A percentile compares a stretch with the other conserved stretches of the same genome.
Conservation (phyloP, 1,140 invertebrate genomes). For the Macrobrachium rosenbergii region DNA sequence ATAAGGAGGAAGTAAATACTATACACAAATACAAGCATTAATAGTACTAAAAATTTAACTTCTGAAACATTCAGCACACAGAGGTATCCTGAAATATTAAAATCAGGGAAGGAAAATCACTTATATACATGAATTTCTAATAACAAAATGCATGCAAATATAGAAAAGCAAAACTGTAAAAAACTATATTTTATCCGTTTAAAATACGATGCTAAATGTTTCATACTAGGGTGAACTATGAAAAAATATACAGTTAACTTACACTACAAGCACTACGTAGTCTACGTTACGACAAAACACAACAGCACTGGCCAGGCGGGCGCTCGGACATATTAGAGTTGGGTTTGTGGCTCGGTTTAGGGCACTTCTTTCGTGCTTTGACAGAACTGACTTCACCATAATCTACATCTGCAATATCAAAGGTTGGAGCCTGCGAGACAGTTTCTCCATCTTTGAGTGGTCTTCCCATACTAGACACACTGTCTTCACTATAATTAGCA, state of each 20-base stretch:
- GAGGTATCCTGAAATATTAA: too few relatives aligned
- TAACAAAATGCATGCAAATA: too few relatives aligned
- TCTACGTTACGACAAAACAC: conserved; percentile 60
- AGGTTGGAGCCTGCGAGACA: conserved; percentile 53
- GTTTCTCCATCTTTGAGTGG: conserved; percentile 53
- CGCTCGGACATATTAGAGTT: conserved; percentile 36
- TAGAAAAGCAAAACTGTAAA: too few relatives aligned
- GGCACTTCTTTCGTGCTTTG: conserved; percentile 30
- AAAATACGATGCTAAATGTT: not conserved
- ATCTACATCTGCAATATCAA: conserved; percentile 58
- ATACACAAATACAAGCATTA: too few relatives aligned
- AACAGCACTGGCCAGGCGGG: conserved; percentile 59
- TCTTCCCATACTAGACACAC: conserved; percentile 44
- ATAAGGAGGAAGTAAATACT: too few relatives aligned
- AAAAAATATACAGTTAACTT: conserved; percentile 36
- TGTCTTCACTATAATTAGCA: conserved; percentile 55
- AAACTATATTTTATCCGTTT: not conserved
- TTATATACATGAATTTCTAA: too few relatives aligned
- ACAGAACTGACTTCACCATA: conserved; percentile 27
- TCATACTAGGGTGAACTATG: not conserved
- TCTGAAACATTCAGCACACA: too few relatives aligned
- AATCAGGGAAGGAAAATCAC: too few relatives aligned
- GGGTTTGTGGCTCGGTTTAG: conserved; percentile 50
- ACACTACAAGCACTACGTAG: conserved; percentile 48
- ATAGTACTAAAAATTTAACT: too few relatives aligned